Conservation (phyloP, 2,888 invertebrate genomes). For the Drosophila peninsularis region DNA sequence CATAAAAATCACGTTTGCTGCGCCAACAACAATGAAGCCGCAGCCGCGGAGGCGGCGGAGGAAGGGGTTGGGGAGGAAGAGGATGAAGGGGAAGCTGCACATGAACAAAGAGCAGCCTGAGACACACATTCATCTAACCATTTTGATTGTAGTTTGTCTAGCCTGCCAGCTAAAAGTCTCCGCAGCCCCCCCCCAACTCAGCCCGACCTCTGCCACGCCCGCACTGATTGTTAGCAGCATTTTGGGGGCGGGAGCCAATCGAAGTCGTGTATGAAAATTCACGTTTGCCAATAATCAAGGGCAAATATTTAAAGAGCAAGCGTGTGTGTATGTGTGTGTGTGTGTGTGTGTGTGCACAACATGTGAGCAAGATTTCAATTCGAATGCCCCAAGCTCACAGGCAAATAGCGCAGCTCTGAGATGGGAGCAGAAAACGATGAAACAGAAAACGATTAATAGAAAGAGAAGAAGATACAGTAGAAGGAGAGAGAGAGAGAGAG, state of each 20-base stretch:
- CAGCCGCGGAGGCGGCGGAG: not conserved
- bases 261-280: conserved; percentile 45
- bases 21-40: conserved; percentile 38
- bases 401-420: not conserved
- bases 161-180: conserved; percentile 27
- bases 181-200: not conserved
- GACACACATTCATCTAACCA: conserved; percentile 48
- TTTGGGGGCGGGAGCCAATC: conserved; percentile 40
- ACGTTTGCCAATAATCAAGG: conserved; percentile 81
- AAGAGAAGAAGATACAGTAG: too few relatives aligned
- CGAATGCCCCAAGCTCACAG: not conserved
- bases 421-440: conserved; percentile 7
- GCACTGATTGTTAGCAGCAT: conserved; percentile 53
- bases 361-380: conserved; percentile 44
- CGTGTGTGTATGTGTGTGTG: conserved; percentile 22
- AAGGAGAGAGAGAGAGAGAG: not conserved
- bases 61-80: not conserved
- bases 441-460: not conserved
- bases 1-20: conserved; percentile 73
- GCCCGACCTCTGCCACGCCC: not conserved
- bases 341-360: conserved; percentile 38
- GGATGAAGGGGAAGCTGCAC: not conserved
- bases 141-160: conserved; percentile 67
- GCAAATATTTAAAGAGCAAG: conserved; percentile 82
- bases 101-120: conserved; percentile 22